Conservation (phyloP, 2,113 vertebrate genomes). For the Pelecanus crispus region DNA sequence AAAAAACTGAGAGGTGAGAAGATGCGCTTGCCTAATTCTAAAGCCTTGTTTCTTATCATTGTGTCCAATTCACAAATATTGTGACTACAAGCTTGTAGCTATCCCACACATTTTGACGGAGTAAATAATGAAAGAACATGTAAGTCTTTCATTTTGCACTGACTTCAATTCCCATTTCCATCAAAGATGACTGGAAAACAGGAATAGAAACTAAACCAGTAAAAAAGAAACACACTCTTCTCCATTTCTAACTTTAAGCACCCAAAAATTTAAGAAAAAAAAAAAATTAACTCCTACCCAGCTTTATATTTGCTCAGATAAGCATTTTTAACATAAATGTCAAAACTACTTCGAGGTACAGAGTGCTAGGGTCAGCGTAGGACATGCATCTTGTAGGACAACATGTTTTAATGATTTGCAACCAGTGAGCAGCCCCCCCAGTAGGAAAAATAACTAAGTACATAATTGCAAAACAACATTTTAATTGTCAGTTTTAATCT, state of each 20-base stretch:
- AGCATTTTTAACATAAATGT: neutral
- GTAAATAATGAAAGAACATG: neutral
- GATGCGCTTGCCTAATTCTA: neutral
- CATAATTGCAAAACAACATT: neutral
- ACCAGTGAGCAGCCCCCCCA: neutral
- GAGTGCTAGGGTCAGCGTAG: neutral
- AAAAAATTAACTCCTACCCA: neutral
- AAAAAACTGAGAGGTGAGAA: neutral
- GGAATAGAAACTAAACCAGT: slow-evolving; percentile 39
- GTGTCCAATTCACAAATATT: neutral
- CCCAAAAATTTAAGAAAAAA: neutral
- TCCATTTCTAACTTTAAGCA: neutral
- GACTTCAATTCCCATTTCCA: slow-evolving; percentile 30
- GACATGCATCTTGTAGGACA: neutral
- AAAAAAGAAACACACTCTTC: neutral
- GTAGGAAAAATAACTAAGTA: neutral
- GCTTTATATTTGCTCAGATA: neutral
- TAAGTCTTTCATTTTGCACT: neutral
- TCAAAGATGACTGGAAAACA: neutral
- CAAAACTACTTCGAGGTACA: neutral
- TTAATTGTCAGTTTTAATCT: slow-evolving; percentile 38
- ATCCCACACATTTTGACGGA: neutral
- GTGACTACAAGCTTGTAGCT: neutral
- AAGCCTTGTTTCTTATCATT: neutral
- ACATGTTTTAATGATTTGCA: neutral